Evolutionary conservation across 2,888 invertebrate genomes (phyloP).

Genomic region (Chloroclysta siterata): DNA sequence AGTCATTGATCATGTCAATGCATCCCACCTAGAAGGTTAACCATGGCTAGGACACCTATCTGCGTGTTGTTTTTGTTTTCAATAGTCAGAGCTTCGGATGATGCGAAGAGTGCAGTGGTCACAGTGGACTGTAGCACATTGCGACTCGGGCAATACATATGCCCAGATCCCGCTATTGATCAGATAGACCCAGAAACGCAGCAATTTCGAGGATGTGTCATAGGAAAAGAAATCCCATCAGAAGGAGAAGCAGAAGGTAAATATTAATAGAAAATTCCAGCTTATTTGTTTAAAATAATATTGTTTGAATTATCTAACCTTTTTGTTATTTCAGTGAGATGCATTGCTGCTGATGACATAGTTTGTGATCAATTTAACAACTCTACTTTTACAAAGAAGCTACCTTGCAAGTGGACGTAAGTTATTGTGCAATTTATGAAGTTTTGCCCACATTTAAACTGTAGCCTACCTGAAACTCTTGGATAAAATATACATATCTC

Average conservation of each 20-base stretch:
- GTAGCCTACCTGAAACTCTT: no score
- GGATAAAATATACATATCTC: no score
- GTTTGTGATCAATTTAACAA: slow-evolving; percentile 92
- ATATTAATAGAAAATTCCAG: neutral
- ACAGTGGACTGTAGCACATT: slow-evolving; percentile 88
- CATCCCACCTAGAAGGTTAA: neutral
- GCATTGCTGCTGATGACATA: slow-evolving; percentile 93
- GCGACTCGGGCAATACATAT: slow-evolving; percentile 92
- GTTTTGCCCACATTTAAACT: neutral
- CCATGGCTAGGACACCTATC: slow-evolving; percentile 34
- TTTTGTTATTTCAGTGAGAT: slow-evolving; percentile 85
- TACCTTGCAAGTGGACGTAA: slow-evolving; percentile 98
- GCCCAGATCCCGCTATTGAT: slow-evolving; percentile 91
- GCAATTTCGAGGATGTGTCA: slow-evolving; percentile 91
- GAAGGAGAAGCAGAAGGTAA: slow-evolving; percentile 93
- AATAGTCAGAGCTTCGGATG: slow-evolving; percentile 60
- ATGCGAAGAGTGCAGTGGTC: slow-evolving; percentile 58
- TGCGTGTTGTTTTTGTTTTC: slow-evolving; percentile 50
- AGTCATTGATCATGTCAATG: neutral
- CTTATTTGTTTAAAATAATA: no score
- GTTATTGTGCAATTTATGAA: slow-evolving; percentile 71
- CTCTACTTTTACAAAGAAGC: slow-evolving; percentile 91
- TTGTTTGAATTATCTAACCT: neutral
- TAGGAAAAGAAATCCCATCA: slow-evolving; percentile 77
- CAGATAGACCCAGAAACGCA: slow-evolving; percentile 96